phyloP scores from a whole-genome alignment of 1,140 invertebrate genomes.

The Megalopta genalis region DNA sequence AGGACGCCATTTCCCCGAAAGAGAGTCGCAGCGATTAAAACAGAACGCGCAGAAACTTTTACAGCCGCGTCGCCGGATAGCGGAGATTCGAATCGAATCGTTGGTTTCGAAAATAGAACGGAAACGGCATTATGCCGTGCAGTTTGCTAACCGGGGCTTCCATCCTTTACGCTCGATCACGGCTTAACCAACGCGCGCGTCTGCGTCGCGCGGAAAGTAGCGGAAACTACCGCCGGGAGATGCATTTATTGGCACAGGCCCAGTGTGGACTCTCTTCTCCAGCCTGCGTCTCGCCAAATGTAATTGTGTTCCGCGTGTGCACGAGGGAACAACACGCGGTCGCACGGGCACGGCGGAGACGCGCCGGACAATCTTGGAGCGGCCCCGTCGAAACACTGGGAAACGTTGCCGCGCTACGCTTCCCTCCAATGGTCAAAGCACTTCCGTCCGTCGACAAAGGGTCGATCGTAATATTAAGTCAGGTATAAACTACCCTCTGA shows the following conservation, averaged over 20 bases:
- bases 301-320: neutral
- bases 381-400: neutral
- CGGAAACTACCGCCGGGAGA: conserved; percentile 20
- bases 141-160: conserved; percentile 14
- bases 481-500: conserved; percentile 48
- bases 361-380: neutral
- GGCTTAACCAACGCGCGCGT: conserved; percentile 8
- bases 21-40: too few relatives aligned
- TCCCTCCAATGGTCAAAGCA: conserved; percentile 54
- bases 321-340: neutral
- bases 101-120: conserved; percentile 33
- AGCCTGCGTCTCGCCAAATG: conserved; percentile 19
- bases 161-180: conserved; percentile 29
- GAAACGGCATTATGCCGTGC: conserved; percentile 38
- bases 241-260: conserved; percentile 42
- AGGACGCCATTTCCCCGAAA: too few relatives aligned
- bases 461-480: conserved; percentile 40
- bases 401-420: conserved; percentile 36
- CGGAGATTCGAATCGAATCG: conserved; percentile 15
- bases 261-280: conserved; percentile 24
- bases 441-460: conserved; percentile 31
- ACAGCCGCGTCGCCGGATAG: neutral
- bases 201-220: conserved; percentile 27
- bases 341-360: too few relatives aligned
- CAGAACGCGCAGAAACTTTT: neutral